Conservation (phyloP, 2,888 invertebrate species). For the Parapristionchus giblindavisi region DNA sequence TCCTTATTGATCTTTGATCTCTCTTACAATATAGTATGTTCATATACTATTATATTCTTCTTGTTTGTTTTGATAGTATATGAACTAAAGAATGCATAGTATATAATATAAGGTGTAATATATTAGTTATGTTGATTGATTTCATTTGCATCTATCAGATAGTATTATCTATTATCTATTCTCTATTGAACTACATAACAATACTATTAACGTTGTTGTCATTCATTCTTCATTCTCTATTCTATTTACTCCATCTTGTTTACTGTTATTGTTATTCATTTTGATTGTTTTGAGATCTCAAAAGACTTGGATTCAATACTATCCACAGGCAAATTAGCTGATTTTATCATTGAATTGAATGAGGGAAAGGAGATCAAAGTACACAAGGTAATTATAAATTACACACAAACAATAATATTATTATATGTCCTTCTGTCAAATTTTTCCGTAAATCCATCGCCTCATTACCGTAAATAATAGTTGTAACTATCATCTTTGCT, state of each 20-base stretch:
- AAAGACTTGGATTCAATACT: slow-evolving; percentile 59
- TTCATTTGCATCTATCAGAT: no score
- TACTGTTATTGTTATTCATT: not conserved
- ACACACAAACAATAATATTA: not conserved
- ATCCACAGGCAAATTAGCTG: slow-evolving; percentile 56
- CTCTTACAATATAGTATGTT: not conserved
- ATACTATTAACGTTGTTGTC: no score
- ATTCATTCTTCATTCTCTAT: no score
- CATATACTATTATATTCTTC: not conserved
- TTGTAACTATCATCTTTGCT: no score
- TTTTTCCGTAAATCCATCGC: no score
- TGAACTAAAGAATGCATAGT: no score
- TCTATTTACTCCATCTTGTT: not conserved
- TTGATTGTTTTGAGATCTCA: slow-evolving; percentile 51
- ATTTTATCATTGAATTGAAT: slow-evolving; percentile 62
- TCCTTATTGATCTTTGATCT: not conserved
- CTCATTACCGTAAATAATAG: no score
- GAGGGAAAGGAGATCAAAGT: slow-evolving; percentile 48
- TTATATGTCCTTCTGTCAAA: not conserved
- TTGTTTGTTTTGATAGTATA: not conserved
- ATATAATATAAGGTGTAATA: no score
- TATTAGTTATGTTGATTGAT: no score
- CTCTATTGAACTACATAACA: no score
- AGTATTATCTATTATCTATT: no score
- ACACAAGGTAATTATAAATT: slow-evolving; percentile 45